phyloP scores from a whole-genome alignment of 2,888 invertebrate genomes.

The Sphaeridia pumilis region DNA sequence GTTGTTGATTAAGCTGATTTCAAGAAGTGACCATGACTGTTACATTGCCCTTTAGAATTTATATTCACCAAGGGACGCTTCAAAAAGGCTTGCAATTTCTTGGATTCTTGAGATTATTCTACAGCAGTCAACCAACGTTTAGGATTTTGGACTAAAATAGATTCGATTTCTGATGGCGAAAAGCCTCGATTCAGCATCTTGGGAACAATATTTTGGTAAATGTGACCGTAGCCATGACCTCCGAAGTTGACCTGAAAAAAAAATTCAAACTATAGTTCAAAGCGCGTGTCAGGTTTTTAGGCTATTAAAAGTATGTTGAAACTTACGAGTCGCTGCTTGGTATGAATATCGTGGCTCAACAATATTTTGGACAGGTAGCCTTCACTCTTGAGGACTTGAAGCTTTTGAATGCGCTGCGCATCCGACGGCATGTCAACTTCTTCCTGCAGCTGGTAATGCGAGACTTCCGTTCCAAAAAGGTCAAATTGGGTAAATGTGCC shows the following conservation, averaged over 20 bases:
- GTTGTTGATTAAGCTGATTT: too few species aligned
- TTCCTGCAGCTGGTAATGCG: conserved; percentile 58
- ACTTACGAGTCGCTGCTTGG: conserved; percentile 71
- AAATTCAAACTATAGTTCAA: too few species aligned
- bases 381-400: conserved; percentile 50
- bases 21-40: too few species aligned
- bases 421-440: conserved; percentile 64
- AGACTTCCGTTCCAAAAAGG: conserved; percentile 65
- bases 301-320: neutral
- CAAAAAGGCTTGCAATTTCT: too few species aligned
- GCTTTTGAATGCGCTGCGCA: conserved; percentile 55
- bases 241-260: conserved; percentile 65
- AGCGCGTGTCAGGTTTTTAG: too few species aligned
- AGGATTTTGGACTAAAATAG: conserved; percentile 59
- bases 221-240: conserved; percentile 70
- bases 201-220: conserved; percentile 59
- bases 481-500: conserved; percentile 67
- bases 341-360: conserved; percentile 73
- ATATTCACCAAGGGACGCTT: too few species aligned
- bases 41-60: too few species aligned
- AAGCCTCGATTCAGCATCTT: conserved; percentile 57
- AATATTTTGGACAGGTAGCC: conserved; percentile 53
- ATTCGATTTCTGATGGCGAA: conserved; percentile 50
- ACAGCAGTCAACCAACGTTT: conserved; percentile 51
- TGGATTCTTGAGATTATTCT: too few species aligned